Evolutionary conservation across 2,797 vertebrate species (phyloP), one percentile per base, ranked within the genome.

Genomic region (Etheostoma nigrum): DNA sequence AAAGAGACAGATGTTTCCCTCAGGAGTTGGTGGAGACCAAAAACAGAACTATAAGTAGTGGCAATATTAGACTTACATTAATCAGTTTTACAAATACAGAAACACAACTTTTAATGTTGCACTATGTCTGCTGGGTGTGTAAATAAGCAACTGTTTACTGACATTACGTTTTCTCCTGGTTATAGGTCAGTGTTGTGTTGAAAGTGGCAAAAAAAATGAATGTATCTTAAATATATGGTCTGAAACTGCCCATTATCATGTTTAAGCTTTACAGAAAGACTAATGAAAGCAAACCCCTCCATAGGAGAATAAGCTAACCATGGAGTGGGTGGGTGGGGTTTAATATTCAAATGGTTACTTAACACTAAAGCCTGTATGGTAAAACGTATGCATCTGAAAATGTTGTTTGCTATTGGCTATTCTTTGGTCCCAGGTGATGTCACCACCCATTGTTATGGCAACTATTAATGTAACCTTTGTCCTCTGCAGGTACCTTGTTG

Each of bases 401-500:
- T 15, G 2, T 25, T 1, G 4, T 25, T 48, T 55, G 44, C 15
- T 51, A 8, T 3, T 25, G 25, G 53, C 57, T 33, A 4, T 25
- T 51, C 18, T 61, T 19, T 55, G 19, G 7, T 52, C 53, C 19
- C 2, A 0, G 7, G 10, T 71, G 53, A 57, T 47, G 53, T 49
- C 67, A 2, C 23, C 36, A 19, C 27, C 42, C 12, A 1, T 72
- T 23, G 57, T 18, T 16, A 47, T 27, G 58, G 23, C 25, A 61
- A 54, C 42, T 15, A 9, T 16, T 73, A 23, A 80, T 7, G 21
- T 42, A 44, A 79, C 52, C 47, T 67, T 83, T 79, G 53, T 85
- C 42, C 58, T 80, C 82, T 62, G 30, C 93, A 99, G 98, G 98
- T 88, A 99, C 98, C 82, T 93, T 99, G 94, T 95, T 99, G 86